A percentile compares a stretch with the other conserved stretches of the same genome.
phyloP scores from a whole-genome alignment of 2,797 vertebrate species.

The Sebastes steindachneri region DNA sequence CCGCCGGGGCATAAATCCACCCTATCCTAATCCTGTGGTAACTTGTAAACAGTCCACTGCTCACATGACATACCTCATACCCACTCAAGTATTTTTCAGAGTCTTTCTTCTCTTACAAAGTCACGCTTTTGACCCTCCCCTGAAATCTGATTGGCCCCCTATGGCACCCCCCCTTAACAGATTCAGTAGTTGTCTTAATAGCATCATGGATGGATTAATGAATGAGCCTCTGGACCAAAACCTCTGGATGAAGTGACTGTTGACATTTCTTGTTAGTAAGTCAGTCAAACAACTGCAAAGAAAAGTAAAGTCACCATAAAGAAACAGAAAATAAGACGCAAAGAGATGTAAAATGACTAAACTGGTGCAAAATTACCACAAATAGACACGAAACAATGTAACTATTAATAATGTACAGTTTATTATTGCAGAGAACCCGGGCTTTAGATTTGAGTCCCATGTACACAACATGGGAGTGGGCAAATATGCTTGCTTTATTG shows the following conservation, averaged over 20 bases:
- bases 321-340: not conserved
- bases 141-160: not conserved
- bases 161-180: not conserved
- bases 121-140: constrained; percentile 4
- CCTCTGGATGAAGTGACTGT: not conserved
- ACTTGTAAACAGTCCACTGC: constrained; percentile 70
- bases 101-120: constrained; percentile 18
- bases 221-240: not conserved
- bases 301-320: not conserved
- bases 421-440: not conserved
- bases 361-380: not conserved
- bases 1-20: constrained; percentile 57
- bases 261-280: not conserved
- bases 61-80: constrained; percentile 60
- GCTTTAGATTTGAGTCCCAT: not conserved
- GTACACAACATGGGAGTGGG: no score
- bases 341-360: not conserved
- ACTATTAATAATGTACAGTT: not conserved
- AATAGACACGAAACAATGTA: not conserved
- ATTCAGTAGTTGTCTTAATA: not conserved
- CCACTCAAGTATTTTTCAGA: constrained; percentile 27
- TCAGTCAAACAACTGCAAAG: not conserved
- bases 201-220: not conserved
- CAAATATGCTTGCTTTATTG: no score
- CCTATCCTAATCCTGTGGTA: constrained; percentile 65